Evolutionary conservation across 2,113 vertebrate species (phyloP).

Genomic region (Bujurquina vittata): DNA sequence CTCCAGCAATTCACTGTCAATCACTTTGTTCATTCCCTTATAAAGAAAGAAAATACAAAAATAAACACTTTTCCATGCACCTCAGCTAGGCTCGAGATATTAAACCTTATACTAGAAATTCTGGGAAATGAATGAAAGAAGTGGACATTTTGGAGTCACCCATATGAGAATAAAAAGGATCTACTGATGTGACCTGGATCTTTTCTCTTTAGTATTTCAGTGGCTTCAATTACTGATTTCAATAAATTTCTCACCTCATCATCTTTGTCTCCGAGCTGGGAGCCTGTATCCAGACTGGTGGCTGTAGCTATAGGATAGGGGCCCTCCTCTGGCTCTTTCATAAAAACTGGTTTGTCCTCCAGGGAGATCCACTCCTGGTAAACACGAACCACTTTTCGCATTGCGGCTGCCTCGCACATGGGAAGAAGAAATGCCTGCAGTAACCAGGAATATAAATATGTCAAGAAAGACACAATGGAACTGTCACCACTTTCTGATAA

Average conservation of each 20-base stretch:
- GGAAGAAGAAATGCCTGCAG: slow-evolving; percentile 94
- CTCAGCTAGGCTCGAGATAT: accelerated
- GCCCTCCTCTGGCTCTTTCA: slow-evolving; percentile 92
- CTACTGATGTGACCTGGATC: too few species aligned
- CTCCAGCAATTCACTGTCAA: slow-evolving; percentile 85
- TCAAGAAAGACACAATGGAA: not conserved
- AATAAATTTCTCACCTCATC: slow-evolving; percentile 69
- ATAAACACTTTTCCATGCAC: not conserved
- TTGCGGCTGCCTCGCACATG: slow-evolving; percentile 96
- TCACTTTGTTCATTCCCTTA: slow-evolving; percentile 81
- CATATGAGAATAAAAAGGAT: too few species aligned
- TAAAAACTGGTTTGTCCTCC: slow-evolving; percentile 96
- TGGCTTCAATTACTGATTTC: not conserved
- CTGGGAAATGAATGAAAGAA: too few species aligned
- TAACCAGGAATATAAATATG: not conserved
- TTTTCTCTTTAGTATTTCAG: not conserved
- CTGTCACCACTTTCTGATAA: not conserved
- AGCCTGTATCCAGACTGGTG: slow-evolving; percentile 77
- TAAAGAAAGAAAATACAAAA: slow-evolving; percentile 25
- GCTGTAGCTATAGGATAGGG: slow-evolving; percentile 71
- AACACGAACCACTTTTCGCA: slow-evolving; percentile 96
- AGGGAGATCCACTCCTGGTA: slow-evolving; percentile 99
- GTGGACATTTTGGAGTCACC: too few species aligned
- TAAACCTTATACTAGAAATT: not conserved
- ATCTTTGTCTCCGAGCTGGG: slow-evolving; percentile 82